Conservation (phyloP, 2,113 vertebrate genomes). For the Notothenia coriiceps region DNA sequence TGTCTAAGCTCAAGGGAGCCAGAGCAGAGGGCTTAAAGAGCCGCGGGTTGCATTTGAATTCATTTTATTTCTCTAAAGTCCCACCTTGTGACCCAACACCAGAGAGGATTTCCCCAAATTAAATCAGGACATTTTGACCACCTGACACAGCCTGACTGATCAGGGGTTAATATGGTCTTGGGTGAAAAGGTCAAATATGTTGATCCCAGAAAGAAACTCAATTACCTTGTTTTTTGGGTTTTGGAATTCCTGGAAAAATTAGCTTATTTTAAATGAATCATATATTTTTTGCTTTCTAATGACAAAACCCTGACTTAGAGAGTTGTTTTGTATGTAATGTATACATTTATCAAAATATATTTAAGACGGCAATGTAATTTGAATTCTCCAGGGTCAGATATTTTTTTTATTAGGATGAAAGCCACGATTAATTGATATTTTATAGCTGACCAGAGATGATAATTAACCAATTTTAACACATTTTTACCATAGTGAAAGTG, state of each 20-base stretch:
- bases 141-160: constrained; percentile 22
- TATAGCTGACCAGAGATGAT: background rate
- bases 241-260: background rate
- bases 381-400: no score
- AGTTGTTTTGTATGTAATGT: background rate
- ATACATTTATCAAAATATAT: background rate
- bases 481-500: background rate
- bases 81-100: constrained; percentile 36
- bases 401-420: background rate
- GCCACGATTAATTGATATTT: background rate
- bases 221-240: background rate
- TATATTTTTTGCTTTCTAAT: background rate
- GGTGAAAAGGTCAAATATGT: constrained; percentile 22
- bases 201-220: background rate
- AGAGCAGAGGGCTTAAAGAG: no score
- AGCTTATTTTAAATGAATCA: background rate
- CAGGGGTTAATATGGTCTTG: constrained; percentile 30
- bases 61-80: background rate
- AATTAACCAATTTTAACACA: background rate
- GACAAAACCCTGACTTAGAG: background rate
- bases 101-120: constrained; percentile 16
- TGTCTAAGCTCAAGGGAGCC: no score
- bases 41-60: background rate
- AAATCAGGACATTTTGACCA: constrained; percentile 28
- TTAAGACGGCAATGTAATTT: background rate